These are phyloP conservation scores for Cyanoramphus novaezelandiae DNA, from an alignment of 2,113 vertebrate species.

Conservation along the genomic window DNA sequence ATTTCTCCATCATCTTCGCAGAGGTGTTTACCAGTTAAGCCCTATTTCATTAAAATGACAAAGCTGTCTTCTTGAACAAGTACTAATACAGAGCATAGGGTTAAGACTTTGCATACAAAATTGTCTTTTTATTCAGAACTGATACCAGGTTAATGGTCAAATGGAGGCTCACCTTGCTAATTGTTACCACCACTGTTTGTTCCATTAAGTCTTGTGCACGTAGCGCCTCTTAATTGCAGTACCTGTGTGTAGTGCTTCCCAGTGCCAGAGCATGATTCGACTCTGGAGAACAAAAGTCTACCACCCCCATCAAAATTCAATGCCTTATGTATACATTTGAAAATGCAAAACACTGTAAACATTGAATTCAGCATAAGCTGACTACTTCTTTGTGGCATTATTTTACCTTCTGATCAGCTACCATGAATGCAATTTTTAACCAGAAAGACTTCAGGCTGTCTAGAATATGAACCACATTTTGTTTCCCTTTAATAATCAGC, in stretches of 20 bases:
- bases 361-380: background rate
- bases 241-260: background rate
- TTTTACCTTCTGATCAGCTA: background rate
- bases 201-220: background rate
- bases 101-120: background rate
- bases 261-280: background rate
- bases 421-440: background rate
- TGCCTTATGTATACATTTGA: background rate
- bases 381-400: fast-evolving
- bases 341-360: background rate
- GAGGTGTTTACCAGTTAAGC: background rate
- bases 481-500: constrained; percentile 3
- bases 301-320: background rate
- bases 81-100: background rate
- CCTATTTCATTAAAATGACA: background rate
- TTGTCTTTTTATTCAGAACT: background rate
- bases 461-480: background rate
- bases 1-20: background rate
- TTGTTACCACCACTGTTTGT: background rate
- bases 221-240: background rate
- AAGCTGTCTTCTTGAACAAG: background rate
- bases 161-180: background rate
- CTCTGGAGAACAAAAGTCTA: background rate
- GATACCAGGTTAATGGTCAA: background rate
- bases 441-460: background rate